Evolutionary conservation across 2,888 invertebrate genomes (phyloP).

Genomic region (Cheilosia pagana): DNA sequence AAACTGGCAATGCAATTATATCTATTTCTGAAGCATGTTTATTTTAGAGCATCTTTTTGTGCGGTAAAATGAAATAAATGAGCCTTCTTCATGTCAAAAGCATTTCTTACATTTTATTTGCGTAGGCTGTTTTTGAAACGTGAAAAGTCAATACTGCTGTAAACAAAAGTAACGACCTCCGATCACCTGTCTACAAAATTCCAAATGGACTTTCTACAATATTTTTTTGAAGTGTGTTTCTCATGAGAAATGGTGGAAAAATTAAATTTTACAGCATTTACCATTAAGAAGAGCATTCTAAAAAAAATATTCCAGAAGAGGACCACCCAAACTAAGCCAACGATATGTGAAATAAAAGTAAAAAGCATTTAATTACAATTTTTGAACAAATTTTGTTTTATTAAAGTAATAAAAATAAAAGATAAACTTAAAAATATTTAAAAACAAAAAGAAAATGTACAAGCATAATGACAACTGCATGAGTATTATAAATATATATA

Average conservation of each 20-base stretch:
- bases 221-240: background rate
- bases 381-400: slow-evolving; percentile 61
- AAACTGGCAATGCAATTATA: no score
- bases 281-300: background rate
- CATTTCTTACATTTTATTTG: no score
- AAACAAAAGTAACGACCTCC: background rate
- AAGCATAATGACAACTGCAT: slow-evolving; percentile 74
- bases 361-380: slow-evolving; percentile 16
- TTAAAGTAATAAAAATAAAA: slow-evolving; percentile 54
- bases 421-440: slow-evolving; percentile 61
- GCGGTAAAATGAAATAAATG: no score
- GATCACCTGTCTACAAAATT: background rate
- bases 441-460: slow-evolving; percentile 54
- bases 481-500: slow-evolving; percentile 63
- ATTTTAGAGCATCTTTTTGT: no score
- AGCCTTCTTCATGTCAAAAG: no score
- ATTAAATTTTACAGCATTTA: background rate
- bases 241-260: background rate
- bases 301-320: background rate
- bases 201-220: background rate
- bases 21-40: no score
- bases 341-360: background rate
- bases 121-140: no score
- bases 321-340: background rate
- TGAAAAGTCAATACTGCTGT: background rate